Base-by-base conservation (phyloP, 2,888 invertebrate species). In the Melikaiella ostensackeni region DNA sequence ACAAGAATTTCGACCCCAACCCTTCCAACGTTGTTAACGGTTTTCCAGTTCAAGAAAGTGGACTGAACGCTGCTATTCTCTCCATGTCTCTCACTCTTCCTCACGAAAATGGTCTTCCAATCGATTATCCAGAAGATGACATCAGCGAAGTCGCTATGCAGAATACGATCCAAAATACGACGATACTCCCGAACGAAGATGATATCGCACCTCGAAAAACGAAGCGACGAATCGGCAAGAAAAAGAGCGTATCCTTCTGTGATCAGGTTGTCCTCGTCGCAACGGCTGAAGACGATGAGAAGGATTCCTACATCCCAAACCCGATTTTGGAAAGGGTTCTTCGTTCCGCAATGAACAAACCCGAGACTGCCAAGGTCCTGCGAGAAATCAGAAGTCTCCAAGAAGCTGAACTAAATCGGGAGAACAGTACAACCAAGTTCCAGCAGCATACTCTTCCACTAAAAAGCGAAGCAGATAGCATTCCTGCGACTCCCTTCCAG, bases 161-260 rank as follows among this genome's bases (percentile, higher is more conserved):
- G 77, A 91, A 91, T 61, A 91, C 91, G 0, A 91, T 91, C 75
- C 91, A 91, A 74, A 91, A 91, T 57, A 91, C 91, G 5, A 88
- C 89, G 4, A 91, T 91, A 77, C 77, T 91, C 5, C 91, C 91
- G 0, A 89, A 82, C 75, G 91, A 90, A 73, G 91, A 90, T 0
- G 91, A 91, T 64, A 90, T 90, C 21, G 92, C 92, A 46, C 88
- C 93, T 79, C 92, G 91, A 16, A 94, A 94, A 82, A 91, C 92
- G 0, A 92, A 91, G 77, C 91, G 91, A 11, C 93, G 94, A 74
- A 93, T 95, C 78, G 94, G 95, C 0, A 97, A 97, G 89, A 98
- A 98, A 93, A 98, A 98, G 91, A 97, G 97, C 78, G 98, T 98
- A 6, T 98, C 98, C 0, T 98, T 98, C 91, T 98, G 98, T 88